Evolutionary conservation across 35 echinoderm and acorn worm genomes (phyloP).

Genomic region (Chiridota heheva): DNA sequence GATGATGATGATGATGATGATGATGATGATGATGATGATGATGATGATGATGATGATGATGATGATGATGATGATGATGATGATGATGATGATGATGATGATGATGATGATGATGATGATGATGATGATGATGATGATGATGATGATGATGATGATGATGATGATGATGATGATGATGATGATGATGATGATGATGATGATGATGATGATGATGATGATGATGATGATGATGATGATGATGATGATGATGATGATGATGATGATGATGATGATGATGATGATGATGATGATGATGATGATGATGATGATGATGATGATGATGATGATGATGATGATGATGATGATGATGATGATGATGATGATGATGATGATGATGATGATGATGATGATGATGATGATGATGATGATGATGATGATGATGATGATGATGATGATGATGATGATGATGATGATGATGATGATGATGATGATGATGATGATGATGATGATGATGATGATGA

Average conservation of each 20-base stretch:
- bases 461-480: conserved; percentile 9
- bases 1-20: conserved; percentile 21
- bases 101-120: conserved; percentile 9
- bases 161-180: conserved; percentile 9
- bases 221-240: conserved; percentile 9
- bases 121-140: conserved; percentile 9
- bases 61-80: conserved; percentile 9
- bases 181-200: conserved; percentile 9
- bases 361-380: conserved; percentile 9
- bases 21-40: conserved; percentile 28
- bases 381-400: conserved; percentile 9
- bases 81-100: conserved; percentile 9
- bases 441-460: conserved; percentile 9
- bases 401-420: conserved; percentile 9
- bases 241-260: conserved; percentile 9
- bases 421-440: conserved; percentile 9
- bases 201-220: conserved; percentile 9
- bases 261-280: conserved; percentile 9
- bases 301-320: conserved; percentile 9
- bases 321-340: conserved; percentile 9
- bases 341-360: conserved; percentile 9
- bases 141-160: conserved; percentile 9
- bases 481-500: conserved; percentile 9
- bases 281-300: conserved; percentile 9
- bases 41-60: conserved; percentile 5